A percentile compares a stretch with the other conserved stretches of the same genome.
phyloP scores from a whole-genome alignment of 2,113 vertebrate genomes.

The Psettodes erumei region DNA sequence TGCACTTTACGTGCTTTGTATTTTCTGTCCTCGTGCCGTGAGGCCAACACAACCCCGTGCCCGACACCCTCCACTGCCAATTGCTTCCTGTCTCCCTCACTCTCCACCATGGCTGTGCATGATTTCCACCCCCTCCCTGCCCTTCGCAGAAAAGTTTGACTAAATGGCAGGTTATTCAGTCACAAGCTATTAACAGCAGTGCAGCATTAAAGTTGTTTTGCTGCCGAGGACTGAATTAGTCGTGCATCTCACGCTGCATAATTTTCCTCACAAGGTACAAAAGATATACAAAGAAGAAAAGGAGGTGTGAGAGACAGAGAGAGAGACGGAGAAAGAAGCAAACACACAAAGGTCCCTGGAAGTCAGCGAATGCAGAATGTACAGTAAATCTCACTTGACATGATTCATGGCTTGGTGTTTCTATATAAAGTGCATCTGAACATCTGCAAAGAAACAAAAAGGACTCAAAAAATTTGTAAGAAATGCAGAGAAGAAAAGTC shows the following conservation, averaged over 20 bases:
- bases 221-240: conserved; percentile 55
- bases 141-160: conserved; percentile 37
- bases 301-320: background rate
- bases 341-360: conserved; percentile 63
- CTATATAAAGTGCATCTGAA: conserved; percentile 67
- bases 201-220: conserved; percentile 67
- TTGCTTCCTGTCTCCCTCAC: conserved; percentile 19
- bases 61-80: conserved; percentile 41
- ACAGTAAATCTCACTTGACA: conserved; percentile 68
- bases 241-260: conserved; percentile 47
- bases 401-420: conserved; percentile 58
- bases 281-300: conserved; percentile 45
- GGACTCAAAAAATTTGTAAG: conserved; percentile 26
- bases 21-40: conserved; percentile 49
- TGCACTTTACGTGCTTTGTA: conserved; percentile 67
- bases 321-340: conserved; percentile 40
- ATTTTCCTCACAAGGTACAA: conserved; percentile 57
- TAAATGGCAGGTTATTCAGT: conserved; percentile 68
- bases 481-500: conserved; percentile 11
- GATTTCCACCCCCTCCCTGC: conserved; percentile 34
- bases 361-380: conserved; percentile 57
- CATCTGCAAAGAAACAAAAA: conserved; percentile 56
- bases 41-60: conserved; percentile 53
- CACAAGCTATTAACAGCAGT: conserved; percentile 63
- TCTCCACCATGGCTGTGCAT: conserved; percentile 43